These are phyloP conservation scores for Pardalotus punctatus DNA, from an alignment of 2,113 vertebrate genomes.

Conservation along the genomic window DNA sequence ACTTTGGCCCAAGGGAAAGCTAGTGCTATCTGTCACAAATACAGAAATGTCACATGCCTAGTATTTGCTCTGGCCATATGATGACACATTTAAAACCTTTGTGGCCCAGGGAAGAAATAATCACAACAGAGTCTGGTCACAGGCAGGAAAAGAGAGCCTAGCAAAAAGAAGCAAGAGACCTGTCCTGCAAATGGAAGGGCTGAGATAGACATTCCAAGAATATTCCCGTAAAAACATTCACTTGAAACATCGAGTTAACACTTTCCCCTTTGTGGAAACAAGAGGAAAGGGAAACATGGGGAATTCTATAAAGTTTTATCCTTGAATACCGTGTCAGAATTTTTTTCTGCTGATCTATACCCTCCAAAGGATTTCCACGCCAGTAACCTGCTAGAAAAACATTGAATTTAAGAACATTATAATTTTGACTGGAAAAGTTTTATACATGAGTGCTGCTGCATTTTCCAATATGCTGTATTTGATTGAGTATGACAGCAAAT, in stretches of 20 bases:
- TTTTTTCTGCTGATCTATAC: neutral
- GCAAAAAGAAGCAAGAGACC: neutral
- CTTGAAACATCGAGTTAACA: neutral
- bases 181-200: neutral
- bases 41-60: neutral
- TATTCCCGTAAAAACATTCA: neutral
- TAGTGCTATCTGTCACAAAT: neutral
- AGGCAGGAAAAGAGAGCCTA: neutral
- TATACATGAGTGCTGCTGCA: accelerated
- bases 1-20: neutral
- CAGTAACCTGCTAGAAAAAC: neutral
- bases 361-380: neutral
- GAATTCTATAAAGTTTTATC: neutral
- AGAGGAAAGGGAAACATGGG: neutral
- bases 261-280: neutral
- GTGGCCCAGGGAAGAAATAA: neutral
- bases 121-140: accelerated
- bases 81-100: neutral
- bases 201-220: neutral
- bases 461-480: neutral
- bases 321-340: neutral
- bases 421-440: neutral
- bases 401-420: neutral
- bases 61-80: neutral
- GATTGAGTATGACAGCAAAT: neutral